Base-by-base conservation (phyloP, 2,888 invertebrate species). In the Stegana nigrithorax region DNA sequence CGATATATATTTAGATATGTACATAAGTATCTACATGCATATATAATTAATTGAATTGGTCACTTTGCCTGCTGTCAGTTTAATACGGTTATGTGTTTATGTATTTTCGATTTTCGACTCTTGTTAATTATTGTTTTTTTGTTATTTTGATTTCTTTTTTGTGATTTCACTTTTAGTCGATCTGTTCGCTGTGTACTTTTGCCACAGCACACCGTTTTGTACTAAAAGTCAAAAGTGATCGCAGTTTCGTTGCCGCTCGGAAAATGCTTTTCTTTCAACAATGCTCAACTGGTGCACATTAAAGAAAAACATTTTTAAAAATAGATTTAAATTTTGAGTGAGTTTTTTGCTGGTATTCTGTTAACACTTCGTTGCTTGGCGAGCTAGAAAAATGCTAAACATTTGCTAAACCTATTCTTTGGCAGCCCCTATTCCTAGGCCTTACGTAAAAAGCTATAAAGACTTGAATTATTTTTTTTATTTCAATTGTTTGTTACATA, bases 241-340 rank as follows among this genome's bases (percentile, higher is more conserved):
- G 12, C 8, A 47, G 39, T 39, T 39, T n/a, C n/a, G 39, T 14
- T 39, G 14, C 14, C 25, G 32, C 32, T 55, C 53, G 53, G 53
- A 55, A 55, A 55, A 55, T 55, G 29, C 21, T 55, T 55, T 55
- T 36, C 47, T 47, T 23, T 1, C 10, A 17, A 6, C 10, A 44
- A 10, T 23, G n/a, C 6, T 42, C 14, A 6, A 23, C 14, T n/a
- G 21, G 10, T n/a, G 21, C 53, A 21, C 53, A 53, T 32, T 32
- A 10, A 12, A 50, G 50, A 53, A 47, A 55, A 55, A 36, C 32
- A 19, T 25, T 51, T 53, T 51, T 32, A 55, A 53, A 53, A 55
- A 55, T 55, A 55, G 53, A 21, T 21, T 44, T 44, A 17, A 12
- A 10, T 51, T 27, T 51, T 51, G 47, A 47, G 47, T 25, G 47